Evolutionary conservation across 2,797 vertebrate species (phyloP), one percentile per base, ranked within the genome.

Genomic region (Morelia viridis): DNA sequence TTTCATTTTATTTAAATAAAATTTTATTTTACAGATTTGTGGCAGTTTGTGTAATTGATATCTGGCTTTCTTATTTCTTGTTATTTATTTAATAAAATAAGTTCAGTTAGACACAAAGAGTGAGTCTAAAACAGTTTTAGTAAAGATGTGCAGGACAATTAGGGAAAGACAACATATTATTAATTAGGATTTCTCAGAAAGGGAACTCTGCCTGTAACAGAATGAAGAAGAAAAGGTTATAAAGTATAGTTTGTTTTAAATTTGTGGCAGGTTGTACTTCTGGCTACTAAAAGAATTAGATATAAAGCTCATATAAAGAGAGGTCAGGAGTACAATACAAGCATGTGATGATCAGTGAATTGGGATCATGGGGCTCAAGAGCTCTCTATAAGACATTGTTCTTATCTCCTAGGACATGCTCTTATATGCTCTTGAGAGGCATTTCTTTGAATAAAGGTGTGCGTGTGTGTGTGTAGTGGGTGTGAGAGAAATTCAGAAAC

Each of bases 1-100:
- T 98, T 98, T 96, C 2, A 0, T 41, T 98, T 98, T 98, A 98
- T 98, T 98, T 89, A 41, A 93, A 96, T 96, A 95, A 92, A 93
- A 94, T 96, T 97, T 96, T 97, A 97, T 97, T 98, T 98, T 98
- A 91, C 96, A 95, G 94, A 95, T 97, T 96, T 96, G 94, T 95
- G 94, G 94, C 87, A 93, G 94, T 96, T 96, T 95, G 95, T 96
- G 95, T 96, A 97, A 95, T 90, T 96, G 96, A 95, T 96, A 95
- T 95, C 95, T 93, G 94, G 94, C 95, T 96, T 97, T 96, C 95
- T 96, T 97, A 96, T 96, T 97, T 97, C 96, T 95, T 95, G 95
- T 95, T 96, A 96, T 96, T 94, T 95, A 96, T 96, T 95, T 96
- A 96, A 95, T 96, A 96, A 97, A 22, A 80, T 62, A 22, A 62